Conservation (phyloP, 2,888 invertebrate genomes). For the Eulithis testata region DNA sequence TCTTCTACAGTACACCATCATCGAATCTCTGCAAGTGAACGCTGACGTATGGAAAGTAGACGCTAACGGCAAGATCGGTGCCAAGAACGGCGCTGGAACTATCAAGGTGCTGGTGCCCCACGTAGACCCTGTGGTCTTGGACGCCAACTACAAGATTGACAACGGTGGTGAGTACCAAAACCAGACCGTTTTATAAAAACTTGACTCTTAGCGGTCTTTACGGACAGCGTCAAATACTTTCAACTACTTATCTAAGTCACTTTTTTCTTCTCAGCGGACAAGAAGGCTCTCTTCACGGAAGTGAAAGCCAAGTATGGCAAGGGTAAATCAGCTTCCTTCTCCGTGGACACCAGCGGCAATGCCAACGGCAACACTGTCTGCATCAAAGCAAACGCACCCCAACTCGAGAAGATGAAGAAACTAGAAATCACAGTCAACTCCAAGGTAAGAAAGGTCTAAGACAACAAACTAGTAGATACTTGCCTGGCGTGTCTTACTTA, state of each 20-base stretch:
- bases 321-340: constrained; percentile 73
- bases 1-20: constrained; percentile 58
- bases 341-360: constrained; percentile 59
- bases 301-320: constrained; percentile 71
- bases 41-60: constrained; percentile 80
- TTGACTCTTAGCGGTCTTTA: no score
- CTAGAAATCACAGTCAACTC: constrained; percentile 75
- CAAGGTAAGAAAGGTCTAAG: constrained; percentile 59
- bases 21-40: constrained; percentile 79
- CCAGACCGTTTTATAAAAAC: no score
- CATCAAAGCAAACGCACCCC: constrained; percentile 61
- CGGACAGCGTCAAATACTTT: neutral
- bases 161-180: constrained; percentile 54
- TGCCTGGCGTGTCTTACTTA: no score
- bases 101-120: constrained; percentile 74
- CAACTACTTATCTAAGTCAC: neutral
- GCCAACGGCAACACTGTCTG: constrained; percentile 58
- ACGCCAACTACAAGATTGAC: constrained; percentile 72
- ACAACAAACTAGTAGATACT: neutral
- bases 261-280: constrained; percentile 56
- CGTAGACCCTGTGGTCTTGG: constrained; percentile 74
- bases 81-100: constrained; percentile 65
- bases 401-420: constrained; percentile 79
- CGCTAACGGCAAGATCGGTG: constrained; percentile 63
- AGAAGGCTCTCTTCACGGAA: constrained; percentile 58